Evolutionary conservation across 2,797 vertebrate species (phyloP), one percentile per base, ranked within the genome.

Genomic region (Echeneis naucrates): DNA sequence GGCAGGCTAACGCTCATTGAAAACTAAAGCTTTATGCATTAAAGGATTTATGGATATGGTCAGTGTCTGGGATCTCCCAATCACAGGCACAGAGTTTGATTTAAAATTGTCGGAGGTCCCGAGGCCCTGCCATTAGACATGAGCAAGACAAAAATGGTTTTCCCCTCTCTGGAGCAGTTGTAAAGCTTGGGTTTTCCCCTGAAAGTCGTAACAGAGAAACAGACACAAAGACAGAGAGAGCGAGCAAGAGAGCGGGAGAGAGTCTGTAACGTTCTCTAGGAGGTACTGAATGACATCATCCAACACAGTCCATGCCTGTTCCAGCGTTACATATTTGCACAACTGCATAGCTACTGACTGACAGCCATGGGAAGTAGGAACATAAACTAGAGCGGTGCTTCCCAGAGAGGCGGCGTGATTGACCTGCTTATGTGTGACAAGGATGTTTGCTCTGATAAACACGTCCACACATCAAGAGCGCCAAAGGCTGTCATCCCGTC

Each of bases 261-360:
- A 35, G 23, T 60, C 83, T 65, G 68, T 61, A 82, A 63, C 75
- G 21, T 72, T 71, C 72, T 83, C 71, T 58, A 72, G 84, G 74
- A 85, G 68, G 81, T 56, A 35, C 59, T 42, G 67, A 56, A 85
- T 92, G 88, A 93, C 89, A 90, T 93, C 91, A 94, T 80, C 71
- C 54, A 59, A 81, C 63, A 61, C 71, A 81, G 82, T 64, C 61
- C 75, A 56, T 79, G 79, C 81, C 80, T 82, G 68, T 84, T 82
- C 77, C 78, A 75, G 76, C 1, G 30, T 79, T 75, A 56, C 88
- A 91, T 91, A 81, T 72, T 89, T 91, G 74, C 68, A 58, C 21
- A 68, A 8, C 75, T 91, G 84, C 85, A 86, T 90, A 84, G 85
- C 77, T 69, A 58, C 79, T 79, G 74, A 88, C 60, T 71, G 74